Evolutionary conservation across 1,140 invertebrate species (phyloP).

Genomic region (Atta colombica): DNA sequence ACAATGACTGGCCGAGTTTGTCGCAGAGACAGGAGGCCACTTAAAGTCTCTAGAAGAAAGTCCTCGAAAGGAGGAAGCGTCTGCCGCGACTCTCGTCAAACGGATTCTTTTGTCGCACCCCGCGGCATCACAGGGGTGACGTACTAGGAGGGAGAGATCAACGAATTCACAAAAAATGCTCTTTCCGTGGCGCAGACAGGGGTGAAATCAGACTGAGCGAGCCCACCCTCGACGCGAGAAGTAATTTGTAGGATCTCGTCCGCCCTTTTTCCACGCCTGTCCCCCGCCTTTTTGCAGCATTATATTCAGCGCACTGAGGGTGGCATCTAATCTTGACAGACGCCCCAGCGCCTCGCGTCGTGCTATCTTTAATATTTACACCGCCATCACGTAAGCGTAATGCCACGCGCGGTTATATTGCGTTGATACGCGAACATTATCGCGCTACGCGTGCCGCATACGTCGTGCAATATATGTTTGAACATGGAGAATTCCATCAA

Average conservation of each 20-base stretch:
- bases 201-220: conserved; percentile 62
- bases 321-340: conserved; percentile 71
- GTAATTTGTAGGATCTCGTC: conserved; percentile 59
- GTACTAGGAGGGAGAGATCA: background rate
- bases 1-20: background rate
- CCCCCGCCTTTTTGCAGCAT: conserved; percentile 21
- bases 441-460: conserved; percentile 28
- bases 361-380: conserved; percentile 72
- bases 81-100: conserved; percentile 44
- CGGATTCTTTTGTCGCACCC: conserved; percentile 44
- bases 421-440: conserved; percentile 55
- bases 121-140: background rate
- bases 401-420: background rate
- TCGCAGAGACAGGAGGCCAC: conserved; percentile 7
- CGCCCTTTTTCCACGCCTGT: conserved; percentile 51
- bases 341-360: conserved; percentile 10
- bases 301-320: conserved; percentile 31
- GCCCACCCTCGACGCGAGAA: conserved; percentile 37
- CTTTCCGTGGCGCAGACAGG: conserved; percentile 22
- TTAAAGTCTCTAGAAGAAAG: conserved; percentile 11
- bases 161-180: conserved; percentile 32
- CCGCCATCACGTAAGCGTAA: conserved; percentile 49
- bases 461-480: background rate
- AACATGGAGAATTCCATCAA: conserved; percentile 6
- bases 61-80: conserved; percentile 22